Evolutionary conservation across 2,888 invertebrate species (phyloP).

Genomic region (Muschampia plurimacula): DNA sequence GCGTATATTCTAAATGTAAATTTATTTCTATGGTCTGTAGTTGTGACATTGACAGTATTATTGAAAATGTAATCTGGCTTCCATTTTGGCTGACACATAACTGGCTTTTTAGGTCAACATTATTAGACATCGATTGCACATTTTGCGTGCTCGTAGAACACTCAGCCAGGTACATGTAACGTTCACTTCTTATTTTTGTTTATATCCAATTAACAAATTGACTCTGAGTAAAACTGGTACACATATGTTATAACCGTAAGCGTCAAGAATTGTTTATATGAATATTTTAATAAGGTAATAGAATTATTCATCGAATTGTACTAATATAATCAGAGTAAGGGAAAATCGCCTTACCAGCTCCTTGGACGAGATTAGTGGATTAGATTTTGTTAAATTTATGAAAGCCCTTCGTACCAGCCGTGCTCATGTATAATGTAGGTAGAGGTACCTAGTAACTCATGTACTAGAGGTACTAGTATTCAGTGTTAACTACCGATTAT

Average conservation of each 20-base stretch:
- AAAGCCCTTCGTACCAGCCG: slow-evolving; percentile 3
- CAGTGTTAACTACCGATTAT: slow-evolving; percentile 27
- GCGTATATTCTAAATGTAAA: background rate
- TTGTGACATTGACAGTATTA: slow-evolving; percentile 2
- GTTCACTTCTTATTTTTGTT: background rate
- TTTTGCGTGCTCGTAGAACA: slow-evolving; percentile 53
- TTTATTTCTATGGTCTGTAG: background rate
- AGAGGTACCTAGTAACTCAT: slow-evolving; percentile 15
- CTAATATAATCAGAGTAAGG: too few species aligned
- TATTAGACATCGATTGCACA: slow-evolving; percentile 51
- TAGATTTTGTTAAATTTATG: background rate
- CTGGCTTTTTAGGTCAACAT: slow-evolving; percentile 52
- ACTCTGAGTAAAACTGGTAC: background rate
- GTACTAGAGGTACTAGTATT: too few species aligned
- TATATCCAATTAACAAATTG: background rate
- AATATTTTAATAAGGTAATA: background rate
- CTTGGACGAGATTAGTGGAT: background rate
- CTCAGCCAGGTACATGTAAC: slow-evolving; percentile 52
- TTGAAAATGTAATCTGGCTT: slow-evolving; percentile 3
- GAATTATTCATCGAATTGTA: background rate
- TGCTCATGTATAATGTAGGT: background rate
- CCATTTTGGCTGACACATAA: slow-evolving; percentile 7
- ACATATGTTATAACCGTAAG: background rate
- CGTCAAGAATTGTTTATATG: background rate
- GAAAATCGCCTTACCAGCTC: background rate